Evolutionary conservation across 2,888 invertebrate species (phyloP), one percentile per base, ranked within the genome.

Genomic region (Lasioglossum lativentre): DNA sequence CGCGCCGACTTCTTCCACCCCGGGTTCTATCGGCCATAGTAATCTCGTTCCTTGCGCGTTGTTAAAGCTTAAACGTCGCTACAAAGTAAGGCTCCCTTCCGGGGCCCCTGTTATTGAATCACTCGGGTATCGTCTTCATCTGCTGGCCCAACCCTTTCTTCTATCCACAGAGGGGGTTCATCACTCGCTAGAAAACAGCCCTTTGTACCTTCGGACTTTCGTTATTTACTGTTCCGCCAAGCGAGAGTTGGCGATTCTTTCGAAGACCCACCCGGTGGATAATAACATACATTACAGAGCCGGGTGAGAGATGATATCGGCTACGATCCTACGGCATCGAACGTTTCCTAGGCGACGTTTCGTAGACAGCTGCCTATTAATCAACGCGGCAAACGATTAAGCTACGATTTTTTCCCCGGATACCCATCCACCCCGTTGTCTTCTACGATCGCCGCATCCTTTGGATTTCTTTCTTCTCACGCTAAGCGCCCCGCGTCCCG

Each of bases 271-370:
- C n/a, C 52, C 34, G 34, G 2, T 2, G 63, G 75, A 66, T 84
- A 84, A 84, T 83, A 84, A 84, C 78, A 38, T 52, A 45, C 63
- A 75, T 66, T 75, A 72, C 23, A 52, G 8, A 5, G 23, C 40
- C 70, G 71, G 52, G 63, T 85, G 84, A 85, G 83, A 71, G 78
- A 85, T 85, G 83, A 78, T 84, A 84, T 83, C 84, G 73, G 34
- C 59, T n/a, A 19, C 30, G 45, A 59, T 19, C 45, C 56, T 27
- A 42, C 71, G 72, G 70, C 59, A 71, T 56, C 68, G 30, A 8
- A 42, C 47, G 71, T 75, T 77, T 84, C 77, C 47, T 47, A 71
- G 63, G 75, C 83, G 84, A 84, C 84, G 84, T 75, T 68, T 16
- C 52, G 16, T 6, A 2, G 78, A 83, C 75, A 42, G 75, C 12